Conservation (phyloP, 1,140 invertebrate genomes). For the Psix sp. region DNA sequence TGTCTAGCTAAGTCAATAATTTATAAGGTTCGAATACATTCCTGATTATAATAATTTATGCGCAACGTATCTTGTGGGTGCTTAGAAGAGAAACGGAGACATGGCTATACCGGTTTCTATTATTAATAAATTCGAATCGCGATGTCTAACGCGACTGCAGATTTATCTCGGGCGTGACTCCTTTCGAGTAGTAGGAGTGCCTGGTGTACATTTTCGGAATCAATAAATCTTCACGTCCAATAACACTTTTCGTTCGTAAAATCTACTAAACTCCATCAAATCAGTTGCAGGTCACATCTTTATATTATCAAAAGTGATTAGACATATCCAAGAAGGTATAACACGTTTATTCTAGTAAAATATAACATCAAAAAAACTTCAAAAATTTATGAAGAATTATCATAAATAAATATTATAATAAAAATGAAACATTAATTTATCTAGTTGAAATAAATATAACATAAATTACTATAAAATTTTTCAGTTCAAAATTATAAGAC, state of each 20-base stretch:
- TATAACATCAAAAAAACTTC: too few relatives aligned
- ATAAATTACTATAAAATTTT: too few relatives aligned
- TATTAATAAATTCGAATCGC: constrained; percentile 64
- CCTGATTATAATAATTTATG: constrained; percentile 65
- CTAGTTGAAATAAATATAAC: too few relatives aligned
- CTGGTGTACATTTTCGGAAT: constrained; percentile 58
- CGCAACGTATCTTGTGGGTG: constrained; percentile 55
- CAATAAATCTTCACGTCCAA: constrained; percentile 59
- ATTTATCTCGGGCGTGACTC: constrained; percentile 62
- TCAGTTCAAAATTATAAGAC: too few relatives aligned
- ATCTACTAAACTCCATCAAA: constrained; percentile 35
- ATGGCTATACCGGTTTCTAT: constrained; percentile 63
- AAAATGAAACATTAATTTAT: too few relatives aligned
- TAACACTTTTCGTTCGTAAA: constrained; percentile 48
- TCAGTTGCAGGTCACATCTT: too few relatives aligned
- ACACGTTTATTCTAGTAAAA: too few relatives aligned
- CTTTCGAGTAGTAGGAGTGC: constrained; percentile 58
- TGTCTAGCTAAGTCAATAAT: constrained; percentile 57
- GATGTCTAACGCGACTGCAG: constrained; percentile 61
- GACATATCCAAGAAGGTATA: too few relatives aligned
- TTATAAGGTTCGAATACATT: constrained; percentile 63
- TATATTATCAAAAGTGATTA: too few relatives aligned
- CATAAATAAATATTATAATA: too few relatives aligned
- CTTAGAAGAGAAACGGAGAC: constrained; percentile 56
- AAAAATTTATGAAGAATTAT: too few relatives aligned